These are phyloP conservation scores for Tenualosa ilisha DNA, from an alignment of 2,797 vertebrate species.

Conservation along the genomic window DNA sequence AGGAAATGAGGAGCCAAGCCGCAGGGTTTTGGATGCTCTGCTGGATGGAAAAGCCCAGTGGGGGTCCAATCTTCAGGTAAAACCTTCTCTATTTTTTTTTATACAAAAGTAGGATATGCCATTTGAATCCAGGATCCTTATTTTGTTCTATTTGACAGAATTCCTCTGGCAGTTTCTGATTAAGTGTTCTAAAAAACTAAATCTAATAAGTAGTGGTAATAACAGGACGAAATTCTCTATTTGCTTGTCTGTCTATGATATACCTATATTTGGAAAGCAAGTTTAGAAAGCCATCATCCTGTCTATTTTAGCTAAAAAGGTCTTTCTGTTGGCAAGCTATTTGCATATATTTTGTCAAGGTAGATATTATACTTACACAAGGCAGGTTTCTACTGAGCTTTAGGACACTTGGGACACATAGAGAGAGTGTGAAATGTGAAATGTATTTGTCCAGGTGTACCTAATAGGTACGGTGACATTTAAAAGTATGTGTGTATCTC, in stretches of 20 bases:
- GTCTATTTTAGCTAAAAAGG: too few relatives aligned
- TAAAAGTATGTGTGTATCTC: background rate
- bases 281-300: background rate
- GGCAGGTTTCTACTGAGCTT: background rate
- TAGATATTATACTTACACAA: background rate
- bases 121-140: background rate
- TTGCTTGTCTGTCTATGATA: background rate
- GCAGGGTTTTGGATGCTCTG: constrained; percentile 88
- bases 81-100: constrained; percentile 39
- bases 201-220: background rate
- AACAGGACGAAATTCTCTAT: background rate
- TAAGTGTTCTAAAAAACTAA: background rate
- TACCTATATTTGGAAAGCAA: background rate
- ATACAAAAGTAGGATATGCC: background rate
- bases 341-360: background rate
- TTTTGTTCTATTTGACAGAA: background rate
- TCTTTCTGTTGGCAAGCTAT: too few relatives aligned
- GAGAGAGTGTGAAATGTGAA: background rate
- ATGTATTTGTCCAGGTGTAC: background rate
- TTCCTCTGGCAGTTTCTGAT: background rate
- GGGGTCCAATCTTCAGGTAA: constrained; percentile 97
- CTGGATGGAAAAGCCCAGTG: constrained; percentile 97
- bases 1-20: constrained; percentile 87
- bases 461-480: background rate
- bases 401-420: background rate